Conservation (phyloP, 1,140 invertebrate species). For the Ostrea denselamellosa region DNA sequence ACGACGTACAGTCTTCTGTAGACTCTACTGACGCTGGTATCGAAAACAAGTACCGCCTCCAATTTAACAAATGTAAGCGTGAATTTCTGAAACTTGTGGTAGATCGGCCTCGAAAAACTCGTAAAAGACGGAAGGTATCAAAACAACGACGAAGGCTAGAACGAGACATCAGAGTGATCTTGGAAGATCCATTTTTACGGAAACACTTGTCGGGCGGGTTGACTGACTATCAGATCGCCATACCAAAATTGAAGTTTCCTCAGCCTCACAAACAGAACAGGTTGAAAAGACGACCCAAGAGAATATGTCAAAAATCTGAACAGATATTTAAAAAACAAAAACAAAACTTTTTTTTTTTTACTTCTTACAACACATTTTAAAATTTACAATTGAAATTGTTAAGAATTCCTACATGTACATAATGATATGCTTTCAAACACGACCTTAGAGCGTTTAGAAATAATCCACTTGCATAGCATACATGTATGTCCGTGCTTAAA, state of each 20-base stretch:
- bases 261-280: not conserved
- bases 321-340: too few species aligned
- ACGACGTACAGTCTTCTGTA: not conserved
- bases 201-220: not conserved
- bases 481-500: too few species aligned
- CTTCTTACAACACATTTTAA: too few species aligned
- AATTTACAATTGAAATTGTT: too few species aligned
- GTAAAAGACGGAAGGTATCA: not conserved
- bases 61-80: not conserved
- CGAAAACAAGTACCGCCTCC: not conserved
- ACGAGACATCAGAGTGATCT: not conserved
- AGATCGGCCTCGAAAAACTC: not conserved
- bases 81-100: not conserved
- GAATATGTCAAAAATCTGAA: not conserved
- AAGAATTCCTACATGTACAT: too few species aligned
- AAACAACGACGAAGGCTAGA: not conserved
- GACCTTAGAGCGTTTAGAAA: too few species aligned
- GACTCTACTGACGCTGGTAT: not conserved
- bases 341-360: too few species aligned
- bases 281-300: not conserved
- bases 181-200: not conserved
- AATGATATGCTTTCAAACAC: too few species aligned
- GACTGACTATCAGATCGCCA: not conserved
- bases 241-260: not conserved
- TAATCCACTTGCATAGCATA: too few species aligned